These are phyloP conservation scores for Acleris emargana DNA, from an alignment of 2,888 invertebrate species.

Conservation along the genomic window DNA sequence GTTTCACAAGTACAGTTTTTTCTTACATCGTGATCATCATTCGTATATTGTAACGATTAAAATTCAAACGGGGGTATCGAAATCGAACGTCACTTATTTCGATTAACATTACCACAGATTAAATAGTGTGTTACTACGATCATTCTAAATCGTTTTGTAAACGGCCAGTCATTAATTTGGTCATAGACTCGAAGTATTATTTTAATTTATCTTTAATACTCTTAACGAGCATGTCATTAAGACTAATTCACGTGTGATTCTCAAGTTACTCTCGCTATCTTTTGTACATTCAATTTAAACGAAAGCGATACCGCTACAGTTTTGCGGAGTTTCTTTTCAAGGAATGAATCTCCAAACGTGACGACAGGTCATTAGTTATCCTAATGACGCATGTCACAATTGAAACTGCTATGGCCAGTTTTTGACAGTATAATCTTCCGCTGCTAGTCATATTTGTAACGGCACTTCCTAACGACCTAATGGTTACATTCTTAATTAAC, in stretches of 20 bases:
- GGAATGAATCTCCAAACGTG: conserved; percentile 1
- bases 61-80: not conserved
- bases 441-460: not conserved
- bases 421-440: not conserved
- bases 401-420: not conserved
- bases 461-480: not conserved
- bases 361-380: not conserved
- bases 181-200: conserved; percentile 12
- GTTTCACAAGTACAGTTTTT: conserved; percentile 7
- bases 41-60: conserved; percentile 6
- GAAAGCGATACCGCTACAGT: conserved; percentile 18
- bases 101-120: too few species aligned
- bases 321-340: not conserved
- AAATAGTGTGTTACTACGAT: too few species aligned
- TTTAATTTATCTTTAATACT: conserved; percentile 2
- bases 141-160: conserved; percentile 1
- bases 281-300: conserved; percentile 1
- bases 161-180: conserved; percentile 9
- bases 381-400: conserved; percentile 7
- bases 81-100: conserved; percentile 6
- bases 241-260: conserved; percentile 20
- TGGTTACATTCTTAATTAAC: too few species aligned
- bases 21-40: conserved; percentile 14
- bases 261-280: conserved; percentile 15
- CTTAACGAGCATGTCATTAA: conserved; percentile 16